These are phyloP conservation scores for Pristis pectinata DNA, from an alignment of 2,797 vertebrate species.

Conservation along the genomic window DNA sequence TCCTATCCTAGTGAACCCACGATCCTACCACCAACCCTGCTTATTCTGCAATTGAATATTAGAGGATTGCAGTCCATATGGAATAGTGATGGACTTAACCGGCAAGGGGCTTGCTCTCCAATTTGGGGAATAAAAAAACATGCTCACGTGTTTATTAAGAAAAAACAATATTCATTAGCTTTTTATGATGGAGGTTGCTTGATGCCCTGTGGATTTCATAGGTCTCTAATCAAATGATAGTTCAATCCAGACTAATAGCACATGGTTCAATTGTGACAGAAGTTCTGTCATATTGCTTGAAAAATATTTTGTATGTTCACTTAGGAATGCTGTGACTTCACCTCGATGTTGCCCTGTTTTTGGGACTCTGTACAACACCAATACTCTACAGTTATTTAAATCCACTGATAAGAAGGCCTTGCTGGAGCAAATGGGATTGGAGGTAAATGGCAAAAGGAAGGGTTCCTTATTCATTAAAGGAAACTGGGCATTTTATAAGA, in stretches of 20 bases:
- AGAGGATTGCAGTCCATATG: neutral
- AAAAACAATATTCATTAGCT: neutral
- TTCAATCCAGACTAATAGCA: neutral
- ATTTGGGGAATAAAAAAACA: neutral
- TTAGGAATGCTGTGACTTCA: conserved; percentile 69
- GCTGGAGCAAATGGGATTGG: conserved; percentile 74
- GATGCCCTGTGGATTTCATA: neutral
- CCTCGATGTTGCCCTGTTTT: conserved; percentile 73
- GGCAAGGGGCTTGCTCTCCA: neutral
- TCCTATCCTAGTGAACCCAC: neutral
- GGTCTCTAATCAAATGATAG: neutral
- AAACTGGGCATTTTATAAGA: neutral
- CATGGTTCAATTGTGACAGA: neutral
- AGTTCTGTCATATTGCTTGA: neutral
- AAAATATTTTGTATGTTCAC: conserved; percentile 16
- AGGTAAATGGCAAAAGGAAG: conserved; percentile 58
- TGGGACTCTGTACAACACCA: conserved; percentile 81
- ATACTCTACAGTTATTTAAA: conserved; percentile 89
- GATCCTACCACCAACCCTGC: neutral
- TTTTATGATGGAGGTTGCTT: neutral
- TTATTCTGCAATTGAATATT: neutral
- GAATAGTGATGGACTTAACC: neutral
- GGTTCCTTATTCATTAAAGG: neutral
- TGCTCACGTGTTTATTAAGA: neutral
- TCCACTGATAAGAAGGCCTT: conserved; percentile 82